Percentiles rank a stretch among this genome's conserved stretches.
These are phyloP conservation scores for Philereme vetulata DNA, from an alignment of 2,888 invertebrate genomes.

Conservation along the genomic window DNA sequence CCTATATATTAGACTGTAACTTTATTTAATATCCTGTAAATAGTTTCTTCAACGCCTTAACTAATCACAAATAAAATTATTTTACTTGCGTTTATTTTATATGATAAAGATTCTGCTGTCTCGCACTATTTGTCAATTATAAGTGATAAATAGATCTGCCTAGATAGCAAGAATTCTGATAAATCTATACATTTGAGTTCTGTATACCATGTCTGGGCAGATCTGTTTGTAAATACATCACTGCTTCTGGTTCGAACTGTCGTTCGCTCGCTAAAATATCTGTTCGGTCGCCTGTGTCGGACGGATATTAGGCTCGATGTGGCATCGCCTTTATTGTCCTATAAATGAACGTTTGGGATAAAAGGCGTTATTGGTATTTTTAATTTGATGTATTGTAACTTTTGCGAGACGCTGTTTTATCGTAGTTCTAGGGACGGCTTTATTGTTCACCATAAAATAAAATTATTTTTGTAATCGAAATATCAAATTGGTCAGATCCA, in stretches of 20 bases:
- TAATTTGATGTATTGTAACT: constrained; percentile 17
- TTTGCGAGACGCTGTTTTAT: constrained; percentile 30
- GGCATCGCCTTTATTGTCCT: neutral
- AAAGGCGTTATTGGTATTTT: neutral
- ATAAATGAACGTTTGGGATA: neutral
- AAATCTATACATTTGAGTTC: neutral
- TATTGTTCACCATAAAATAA: constrained; percentile 52
- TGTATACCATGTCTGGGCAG: constrained; percentile 1
- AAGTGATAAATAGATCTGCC: constrained; percentile 5
- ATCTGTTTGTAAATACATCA: neutral
- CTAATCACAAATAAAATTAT: constrained; percentile 4
- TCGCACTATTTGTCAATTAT: constrained; percentile 28
- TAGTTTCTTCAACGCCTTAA: constrained; percentile 10
- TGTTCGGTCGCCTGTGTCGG: neutral
- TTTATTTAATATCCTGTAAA: constrained; percentile 13
- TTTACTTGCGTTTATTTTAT: constrained; percentile 8
- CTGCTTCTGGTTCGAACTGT: neutral
- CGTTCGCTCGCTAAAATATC: neutral
- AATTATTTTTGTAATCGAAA: constrained; percentile 77
- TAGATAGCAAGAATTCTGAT: neutral
- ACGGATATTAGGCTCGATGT: neutral
- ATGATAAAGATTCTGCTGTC: constrained; percentile 7
- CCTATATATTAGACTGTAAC: constrained; percentile 11
- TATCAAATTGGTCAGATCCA: constrained; percentile 53
- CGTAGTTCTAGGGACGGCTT: constrained; percentile 38